Base-by-base conservation (phyloP, 2,113 vertebrate genomes). In the Heterocephalus glaber region DNA sequence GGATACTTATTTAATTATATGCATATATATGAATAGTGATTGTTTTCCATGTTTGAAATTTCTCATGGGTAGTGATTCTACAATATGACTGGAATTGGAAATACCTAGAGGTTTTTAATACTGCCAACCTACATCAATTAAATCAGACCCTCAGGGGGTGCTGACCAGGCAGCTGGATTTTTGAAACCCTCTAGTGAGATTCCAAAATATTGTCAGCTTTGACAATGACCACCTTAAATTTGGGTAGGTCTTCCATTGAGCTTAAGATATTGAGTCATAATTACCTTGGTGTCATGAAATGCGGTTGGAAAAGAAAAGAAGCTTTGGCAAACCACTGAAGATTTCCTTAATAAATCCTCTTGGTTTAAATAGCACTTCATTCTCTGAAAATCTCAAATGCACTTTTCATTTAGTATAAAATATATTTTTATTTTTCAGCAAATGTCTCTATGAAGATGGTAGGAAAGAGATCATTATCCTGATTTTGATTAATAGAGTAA, bases 361-460 rank as follows among this genome's bases (percentile, higher is more conserved):
- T 86, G 87, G 28, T 54, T 86, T 79, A 54, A 70, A 86, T 5
- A 83, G 54, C 56, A 83, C 35, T 89, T 93, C 61, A 60, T 83
- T 92, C 28, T 83, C 86, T 35, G 54, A 66, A 83, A 56, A 79
- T 47, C 74, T 92, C 49, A 89, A 86, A 60, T 61, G 47, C 0
- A 26, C 72, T 82, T 93, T 94, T 93, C 84, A 58, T 92, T 96
- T 88, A 35, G 77, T 85, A 11, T 77, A 20, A 58, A 19, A 28
- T 88, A 30, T 82, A 74, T 84, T 92, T 90, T 94, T 38, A 86
- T 94, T 93, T 95, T 92, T 88, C 44, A 54, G 20, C 58, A 82
- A 24, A 66, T 10, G 6, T 74, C 19, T 87, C 61, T 76, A 33
- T 74, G 61, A 95, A 85, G 47, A 79, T 88, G 77, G 35, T 81